phyloP scores from a whole-genome alignment of 2,888 invertebrate genomes.

The Lordiphosa andalusiaca region DNA sequence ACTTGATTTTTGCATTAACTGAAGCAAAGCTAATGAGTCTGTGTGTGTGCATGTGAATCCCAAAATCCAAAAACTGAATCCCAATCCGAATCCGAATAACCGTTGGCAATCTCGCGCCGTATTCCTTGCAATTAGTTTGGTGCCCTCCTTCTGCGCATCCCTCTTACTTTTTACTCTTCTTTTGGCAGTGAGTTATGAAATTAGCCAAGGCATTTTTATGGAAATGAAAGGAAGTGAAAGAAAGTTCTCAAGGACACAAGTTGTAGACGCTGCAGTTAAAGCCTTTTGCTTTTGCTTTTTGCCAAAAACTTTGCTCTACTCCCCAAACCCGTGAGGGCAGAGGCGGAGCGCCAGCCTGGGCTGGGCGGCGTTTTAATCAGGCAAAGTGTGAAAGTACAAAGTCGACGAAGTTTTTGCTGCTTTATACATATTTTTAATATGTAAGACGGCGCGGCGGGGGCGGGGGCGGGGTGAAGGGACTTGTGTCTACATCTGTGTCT shows the following conservation, averaged over 20 bases:
- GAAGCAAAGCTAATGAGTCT: conserved; percentile 74
- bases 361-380: conserved; percentile 40
- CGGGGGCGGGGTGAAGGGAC: conserved; percentile 19
- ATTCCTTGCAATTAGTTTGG: conserved; percentile 72
- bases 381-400: conserved; percentile 43
- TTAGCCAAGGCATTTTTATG: conserved; percentile 71
- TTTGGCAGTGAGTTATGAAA: conserved; percentile 57
- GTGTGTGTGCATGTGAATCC: conserved; percentile 49
- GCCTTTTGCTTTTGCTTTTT: conserved; percentile 46
- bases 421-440: conserved; percentile 44
- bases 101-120: conserved; percentile 11
- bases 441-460: conserved; percentile 27
- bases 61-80: conserved; percentile 21
- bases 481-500: conserved; percentile 41
- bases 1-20: conserved; percentile 65
- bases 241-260: conserved; percentile 62
- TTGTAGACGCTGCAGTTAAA: conserved; percentile 48
- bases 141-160: background rate
- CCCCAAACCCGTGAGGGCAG: conserved; percentile 16
- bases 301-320: conserved; percentile 51
- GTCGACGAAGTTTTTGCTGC: conserved; percentile 24
- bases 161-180: background rate
- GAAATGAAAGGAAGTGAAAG: conserved; percentile 39
- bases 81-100: too few species aligned
- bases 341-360: conserved; percentile 12